Percentiles rank a stretch among this genome's conserved stretches.
phyloP scores from a whole-genome alignment of 2,888 invertebrate genomes.

The Chromoteleia sp. region DNA sequence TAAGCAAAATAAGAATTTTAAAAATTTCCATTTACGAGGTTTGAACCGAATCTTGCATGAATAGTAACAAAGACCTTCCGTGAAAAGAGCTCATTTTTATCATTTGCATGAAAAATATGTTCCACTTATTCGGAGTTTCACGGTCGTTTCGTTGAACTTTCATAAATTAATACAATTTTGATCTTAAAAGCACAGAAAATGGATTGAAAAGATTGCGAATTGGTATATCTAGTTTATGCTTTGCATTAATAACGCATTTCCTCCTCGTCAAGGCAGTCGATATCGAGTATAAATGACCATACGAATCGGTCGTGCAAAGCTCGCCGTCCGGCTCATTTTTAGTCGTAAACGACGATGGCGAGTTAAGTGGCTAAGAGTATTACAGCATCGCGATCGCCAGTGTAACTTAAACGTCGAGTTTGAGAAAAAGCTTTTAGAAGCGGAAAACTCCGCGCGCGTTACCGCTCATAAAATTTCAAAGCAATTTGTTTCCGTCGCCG shows the following conservation, averaged over 20 bases:
- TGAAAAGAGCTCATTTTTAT: no score
- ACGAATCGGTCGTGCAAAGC: conserved; percentile 44
- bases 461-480: conserved; percentile 81
- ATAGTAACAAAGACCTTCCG: no score
- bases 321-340: conserved; percentile 42
- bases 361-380: conserved; percentile 78
- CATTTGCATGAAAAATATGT: no score
- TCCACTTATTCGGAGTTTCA: no score
- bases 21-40: no score
- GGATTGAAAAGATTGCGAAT: conserved; percentile 10
- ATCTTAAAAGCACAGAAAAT: background rate
- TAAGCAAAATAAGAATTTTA: no score
- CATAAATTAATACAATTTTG: background rate
- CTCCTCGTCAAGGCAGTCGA: conserved; percentile 35
- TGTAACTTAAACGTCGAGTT: conserved; percentile 76
- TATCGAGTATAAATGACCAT: conserved; percentile 53
- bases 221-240: conserved; percentile 14
- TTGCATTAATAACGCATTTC: conserved; percentile 47
- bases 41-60: no score
- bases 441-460: conserved; percentile 73
- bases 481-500: conserved; percentile 76
- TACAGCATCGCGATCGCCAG: conserved; percentile 74
- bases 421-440: conserved; percentile 78
- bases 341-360: conserved; percentile 69
- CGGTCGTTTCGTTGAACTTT: no score